Percentiles rank a stretch among this genome's conserved stretches.
Evolutionary conservation across 1,140 invertebrate species (phyloP).

Genomic region (Arctopsyche grandis): DNA sequence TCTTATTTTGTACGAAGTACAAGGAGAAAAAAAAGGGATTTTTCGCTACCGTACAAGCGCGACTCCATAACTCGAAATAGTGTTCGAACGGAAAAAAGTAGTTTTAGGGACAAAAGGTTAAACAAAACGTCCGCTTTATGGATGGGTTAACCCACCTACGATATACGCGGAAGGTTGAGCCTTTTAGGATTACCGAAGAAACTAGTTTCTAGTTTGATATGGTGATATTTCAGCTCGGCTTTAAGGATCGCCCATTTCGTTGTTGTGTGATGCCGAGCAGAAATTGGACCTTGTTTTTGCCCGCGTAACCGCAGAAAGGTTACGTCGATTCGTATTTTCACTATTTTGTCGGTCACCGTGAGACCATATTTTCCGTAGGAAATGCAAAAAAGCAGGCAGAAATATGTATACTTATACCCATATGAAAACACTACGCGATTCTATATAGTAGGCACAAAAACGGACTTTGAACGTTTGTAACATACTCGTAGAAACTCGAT

Average conservation of each 20-base stretch:
- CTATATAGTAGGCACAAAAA: no score
- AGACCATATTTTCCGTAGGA: no score
- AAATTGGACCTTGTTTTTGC: slow-evolving; percentile 2
- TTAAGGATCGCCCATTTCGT: not conserved
- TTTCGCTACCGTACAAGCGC: no score
- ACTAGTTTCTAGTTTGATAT: slow-evolving; percentile 15
- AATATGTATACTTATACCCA: no score
- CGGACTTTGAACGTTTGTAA: no score
- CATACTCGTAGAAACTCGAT: no score
- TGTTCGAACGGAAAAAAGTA: no score
- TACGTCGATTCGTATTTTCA: not conserved
- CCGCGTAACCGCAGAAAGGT: not conserved
- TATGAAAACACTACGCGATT: no score
- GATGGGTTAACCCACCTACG: slow-evolving; percentile 8
- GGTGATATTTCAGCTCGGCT: slow-evolving; percentile 13
- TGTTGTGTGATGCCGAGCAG: slow-evolving; percentile 1
- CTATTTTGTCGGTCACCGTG: not conserved
- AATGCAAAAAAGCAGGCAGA: no score
- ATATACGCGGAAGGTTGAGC: not conserved
- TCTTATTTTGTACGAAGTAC: no score
- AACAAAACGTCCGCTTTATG: slow-evolving; percentile 18
- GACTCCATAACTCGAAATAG: no score
- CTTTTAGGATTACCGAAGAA: slow-evolving; percentile 15
- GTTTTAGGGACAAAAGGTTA: not conserved
- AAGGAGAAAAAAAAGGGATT: no score